Evolutionary conservation across 2,888 invertebrate species (phyloP).

Genomic region (Sepioteuthis lessoniana): DNA sequence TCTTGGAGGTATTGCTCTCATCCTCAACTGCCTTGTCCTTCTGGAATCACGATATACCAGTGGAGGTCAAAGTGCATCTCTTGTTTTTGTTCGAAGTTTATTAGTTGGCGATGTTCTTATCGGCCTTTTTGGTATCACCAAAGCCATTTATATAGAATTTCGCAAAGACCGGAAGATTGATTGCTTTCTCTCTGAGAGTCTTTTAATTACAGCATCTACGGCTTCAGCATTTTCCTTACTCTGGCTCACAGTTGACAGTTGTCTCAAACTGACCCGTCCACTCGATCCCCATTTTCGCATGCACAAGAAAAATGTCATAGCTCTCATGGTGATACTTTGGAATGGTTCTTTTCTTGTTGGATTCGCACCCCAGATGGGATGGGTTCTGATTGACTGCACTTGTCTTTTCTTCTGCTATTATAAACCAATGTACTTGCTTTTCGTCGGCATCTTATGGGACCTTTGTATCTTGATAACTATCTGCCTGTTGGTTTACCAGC

Average conservation of each 20-base stretch:
- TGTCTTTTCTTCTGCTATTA: constrained; percentile 61
- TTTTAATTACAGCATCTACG: constrained; percentile 65
- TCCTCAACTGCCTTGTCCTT: constrained; percentile 60
- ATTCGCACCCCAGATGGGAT: constrained; percentile 68
- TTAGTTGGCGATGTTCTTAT: constrained; percentile 64
- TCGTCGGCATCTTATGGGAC: constrained; percentile 56
- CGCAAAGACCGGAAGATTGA: constrained; percentile 59
- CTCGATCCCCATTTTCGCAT: constrained; percentile 57
- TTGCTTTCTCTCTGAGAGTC: constrained; percentile 69
- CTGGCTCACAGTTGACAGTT: constrained; percentile 64
- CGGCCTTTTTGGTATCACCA: constrained; percentile 66
- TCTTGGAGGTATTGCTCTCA: constrained; percentile 56
- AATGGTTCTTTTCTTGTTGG: constrained; percentile 68
- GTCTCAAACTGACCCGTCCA: constrained; percentile 60
- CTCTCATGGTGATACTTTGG: constrained; percentile 66
- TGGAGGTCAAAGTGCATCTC: constrained; percentile 63
- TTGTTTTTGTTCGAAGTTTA: constrained; percentile 68
- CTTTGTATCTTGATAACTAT: constrained; percentile 55
- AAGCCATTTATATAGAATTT: constrained; percentile 59
- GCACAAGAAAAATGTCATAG: constrained; percentile 66
- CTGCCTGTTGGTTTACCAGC: constrained; percentile 54
- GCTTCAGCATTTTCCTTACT: constrained; percentile 62
- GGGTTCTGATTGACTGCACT: constrained; percentile 56
- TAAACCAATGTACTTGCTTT: constrained; percentile 57
- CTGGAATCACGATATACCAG: constrained; percentile 62